Base-by-base conservation (phyloP, 2,888 invertebrate genomes). In the Erebia ligea region DNA sequence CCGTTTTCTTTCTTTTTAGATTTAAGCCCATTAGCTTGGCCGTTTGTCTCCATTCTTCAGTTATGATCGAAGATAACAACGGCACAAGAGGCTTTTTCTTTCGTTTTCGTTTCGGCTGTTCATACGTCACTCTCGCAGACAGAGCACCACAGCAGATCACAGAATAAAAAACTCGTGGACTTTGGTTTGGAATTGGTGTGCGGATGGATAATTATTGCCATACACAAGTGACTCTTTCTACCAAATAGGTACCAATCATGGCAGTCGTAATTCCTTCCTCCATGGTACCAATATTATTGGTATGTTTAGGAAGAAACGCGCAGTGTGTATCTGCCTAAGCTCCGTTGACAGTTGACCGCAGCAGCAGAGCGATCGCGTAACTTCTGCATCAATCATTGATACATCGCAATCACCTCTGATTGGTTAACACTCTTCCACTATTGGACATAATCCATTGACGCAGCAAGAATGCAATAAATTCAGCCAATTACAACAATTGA, bases 1-100 rank as follows among this genome's bases (percentile, higher is more conserved):
- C 90, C 88, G 77, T 94, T 94, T 78, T 95, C 95, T 91, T 95
- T 95, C 89, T 94, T 95, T 92, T 94, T 95, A 84, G 93, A 89
- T 90, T 86, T 93, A 86, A 90, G 90, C 89, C 93, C 93, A 91
- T 93, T 93, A 83, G 87, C 91, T 90, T 92, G 93, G 92, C 93
- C 93, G 93, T 93, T 93, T 91, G 93, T 93, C 89, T 93, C 93
- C 93, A 93, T 93, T 92, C 92, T 92, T 91, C 91, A 89, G 85
- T 85, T 87, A 90, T 84, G 86, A 86, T 87, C 90, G 92, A 93
- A 92, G 92, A 93, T 92, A 92, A 92, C 92, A 92, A 93, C 92
- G 92, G 92, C 92, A 91, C 92, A 90, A 89, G 90, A 90, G 92
- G 92, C 91, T 92, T 92, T 34, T 92, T 91, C 87, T 87, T 90